These are phyloP conservation scores for Pleuronectes platessa DNA, from an alignment of 2,113 vertebrate genomes.

Conservation along the genomic window DNA sequence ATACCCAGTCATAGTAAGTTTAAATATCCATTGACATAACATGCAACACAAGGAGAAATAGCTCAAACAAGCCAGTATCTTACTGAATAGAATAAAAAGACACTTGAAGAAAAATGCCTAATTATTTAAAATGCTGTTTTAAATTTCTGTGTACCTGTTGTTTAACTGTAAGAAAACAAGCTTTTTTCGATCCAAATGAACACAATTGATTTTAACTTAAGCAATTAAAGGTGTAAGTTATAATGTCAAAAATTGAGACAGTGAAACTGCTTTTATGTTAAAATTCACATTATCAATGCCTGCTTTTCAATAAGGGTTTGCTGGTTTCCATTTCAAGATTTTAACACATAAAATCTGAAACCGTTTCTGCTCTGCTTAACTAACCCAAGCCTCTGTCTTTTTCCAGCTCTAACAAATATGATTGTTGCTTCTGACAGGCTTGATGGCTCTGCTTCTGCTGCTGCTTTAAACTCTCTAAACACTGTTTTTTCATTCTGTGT, in stretches of 20 bases:
- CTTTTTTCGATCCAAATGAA: not conserved
- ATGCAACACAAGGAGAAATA: not conserved
- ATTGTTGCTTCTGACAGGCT: conserved; percentile 52
- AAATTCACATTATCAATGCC: conserved; percentile 14
- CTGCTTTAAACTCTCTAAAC: conserved; percentile 31
- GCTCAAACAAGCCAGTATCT: no score
- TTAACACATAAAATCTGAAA: conserved; percentile 30
- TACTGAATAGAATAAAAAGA: not conserved
- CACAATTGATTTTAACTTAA: not conserved
- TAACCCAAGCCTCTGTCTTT: conserved; percentile 47
- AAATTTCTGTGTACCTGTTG: no score
- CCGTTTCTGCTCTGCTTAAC: conserved; percentile 45
- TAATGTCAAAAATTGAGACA: conserved; percentile 11
- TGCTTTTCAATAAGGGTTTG: conserved; percentile 20
- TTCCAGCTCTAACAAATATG: conserved; percentile 56
- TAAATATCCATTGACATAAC: not conserved
- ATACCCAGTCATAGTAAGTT: not conserved
- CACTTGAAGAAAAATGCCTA: not conserved
- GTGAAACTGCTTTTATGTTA: conserved; percentile 24
- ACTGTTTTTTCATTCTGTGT: conserved; percentile 16
- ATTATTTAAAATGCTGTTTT: no score
- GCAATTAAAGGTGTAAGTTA: not conserved
- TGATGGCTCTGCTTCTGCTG: conserved; percentile 42
- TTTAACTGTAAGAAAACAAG: not conserved
- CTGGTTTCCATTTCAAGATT: conserved; percentile 31